These are phyloP conservation scores for Pogonomyrmex californicus DNA, from an alignment of 1,140 invertebrate species.

Conservation along the genomic window DNA sequence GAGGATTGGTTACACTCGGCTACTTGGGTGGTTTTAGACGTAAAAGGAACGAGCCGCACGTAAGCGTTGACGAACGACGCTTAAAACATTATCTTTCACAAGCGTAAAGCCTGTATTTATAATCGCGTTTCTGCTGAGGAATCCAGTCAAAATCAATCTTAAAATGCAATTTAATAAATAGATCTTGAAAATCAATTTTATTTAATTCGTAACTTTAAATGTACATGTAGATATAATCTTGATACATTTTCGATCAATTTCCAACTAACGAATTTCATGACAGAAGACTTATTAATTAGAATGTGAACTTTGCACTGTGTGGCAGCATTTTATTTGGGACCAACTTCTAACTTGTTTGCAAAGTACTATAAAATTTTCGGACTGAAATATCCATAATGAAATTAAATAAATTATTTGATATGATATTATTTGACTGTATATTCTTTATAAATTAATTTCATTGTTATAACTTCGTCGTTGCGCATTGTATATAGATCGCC, in stretches of 20 bases:
- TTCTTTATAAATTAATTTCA: not conserved
- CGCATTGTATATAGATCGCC: no score
- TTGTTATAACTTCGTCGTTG: not conserved
- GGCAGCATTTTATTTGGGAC: not conserved
- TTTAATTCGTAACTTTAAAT: not conserved
- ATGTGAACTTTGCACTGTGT: not conserved
- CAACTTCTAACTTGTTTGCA: not conserved
- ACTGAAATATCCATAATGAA: no score
- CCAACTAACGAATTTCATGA: not conserved
- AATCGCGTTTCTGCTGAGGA: conserved; percentile 4
- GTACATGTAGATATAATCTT: not conserved
- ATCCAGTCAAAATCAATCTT: conserved; percentile 6
- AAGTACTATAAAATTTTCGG: not conserved
- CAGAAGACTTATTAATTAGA: not conserved
- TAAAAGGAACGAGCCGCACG: conserved; percentile 44
- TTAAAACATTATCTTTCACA: conserved; percentile 19
- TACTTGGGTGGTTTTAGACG: conserved; percentile 73
- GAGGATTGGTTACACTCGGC: conserved; percentile 73
- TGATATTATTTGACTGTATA: not conserved
- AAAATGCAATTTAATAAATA: conserved; percentile 9
- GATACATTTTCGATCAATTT: not conserved
- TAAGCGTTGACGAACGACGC: conserved; percentile 52
- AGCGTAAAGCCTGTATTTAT: not conserved
- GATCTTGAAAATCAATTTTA: not conserved
- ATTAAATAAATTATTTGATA: no score